Base-by-base conservation (phyloP, 2,113 vertebrate genomes). In the Laticauda laticaudata region DNA sequence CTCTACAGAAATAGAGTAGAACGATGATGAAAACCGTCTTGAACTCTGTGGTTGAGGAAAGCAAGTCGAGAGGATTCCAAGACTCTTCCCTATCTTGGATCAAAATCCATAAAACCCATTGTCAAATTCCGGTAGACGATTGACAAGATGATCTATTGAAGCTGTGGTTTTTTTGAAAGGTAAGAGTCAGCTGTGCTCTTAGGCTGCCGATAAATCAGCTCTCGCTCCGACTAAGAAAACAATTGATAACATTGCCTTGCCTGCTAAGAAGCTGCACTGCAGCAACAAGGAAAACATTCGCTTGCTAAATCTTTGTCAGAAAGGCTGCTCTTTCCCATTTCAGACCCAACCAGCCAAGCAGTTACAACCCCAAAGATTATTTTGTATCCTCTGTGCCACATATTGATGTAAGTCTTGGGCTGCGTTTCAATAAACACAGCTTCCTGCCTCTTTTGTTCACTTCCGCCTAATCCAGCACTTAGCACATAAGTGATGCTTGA, bases 391-490 rank as follows among this genome's bases (percentile, higher is more conserved):
- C 21, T 29, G 43, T 45, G 11, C 5, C 34, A 29, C 54, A 9
- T 43, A 61, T 2, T 34, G 29, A 39, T 57, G 53, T 45, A 56
- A 69, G 85, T 56, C 51, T 53, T 91, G 21, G 48, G 1, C 4
- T 56, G 86, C 93, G 92, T 93, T 0, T 0, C 54, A 94, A 86
- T 93, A 94, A 92, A 94, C 93, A 53, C 54, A 43, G 11, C 51
- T 94, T 92, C 69, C 59, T 92, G 93, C 91, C 55, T 92, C 11
- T n/a, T 9, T 39, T 88, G 29, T 20, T 51, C 64, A 18, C 14
- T 6, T 75, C n/a, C n/a, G 2, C 34, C n/a, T 18, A 57, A 34
- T 75, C n/a, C n/a, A 34, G n/a, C 64, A 75, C n/a, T 7, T 75
- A 34, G 29, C n/a, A 75, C 12, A 6, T 34, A 69, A n/a, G 64